Percentiles rank a stretch among this genome's conserved stretches.
phyloP scores from a whole-genome alignment of 2,888 invertebrate species.

The Melanchra persicariae region DNA sequence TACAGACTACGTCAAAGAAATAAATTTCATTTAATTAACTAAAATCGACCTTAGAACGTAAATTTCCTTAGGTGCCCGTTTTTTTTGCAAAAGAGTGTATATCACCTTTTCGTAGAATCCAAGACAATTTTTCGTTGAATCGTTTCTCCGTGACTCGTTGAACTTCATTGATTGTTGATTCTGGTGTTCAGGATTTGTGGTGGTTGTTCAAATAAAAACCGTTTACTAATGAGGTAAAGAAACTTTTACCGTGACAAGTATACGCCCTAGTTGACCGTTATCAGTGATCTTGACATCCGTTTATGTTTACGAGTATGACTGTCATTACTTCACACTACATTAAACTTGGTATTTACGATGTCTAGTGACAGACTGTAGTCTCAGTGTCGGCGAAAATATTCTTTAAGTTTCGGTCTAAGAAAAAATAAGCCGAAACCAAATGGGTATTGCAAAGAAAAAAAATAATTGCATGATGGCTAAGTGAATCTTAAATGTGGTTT shows the following conservation, averaged over 20 bases:
- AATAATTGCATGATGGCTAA: not conserved
- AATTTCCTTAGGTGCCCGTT: too few species aligned
- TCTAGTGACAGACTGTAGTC: not conserved
- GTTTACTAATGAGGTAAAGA: not conserved
- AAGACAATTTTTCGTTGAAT: too few species aligned
- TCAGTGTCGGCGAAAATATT: not conserved
- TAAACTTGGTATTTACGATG: constrained; percentile 46
- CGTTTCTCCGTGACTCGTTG: too few species aligned
- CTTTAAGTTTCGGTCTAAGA: not conserved
- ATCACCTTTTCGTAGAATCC: too few species aligned
- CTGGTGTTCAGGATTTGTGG: too few species aligned
- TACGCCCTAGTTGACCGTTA: constrained; percentile 11
- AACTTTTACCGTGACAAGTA: constrained; percentile 9
- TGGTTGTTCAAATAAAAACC: too few species aligned
- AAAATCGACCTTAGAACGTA: too few species aligned
- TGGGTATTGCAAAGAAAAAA: not conserved
- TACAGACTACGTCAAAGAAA: too few species aligned
- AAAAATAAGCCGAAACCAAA: constrained; percentile 14
- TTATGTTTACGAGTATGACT: constrained; percentile 45
- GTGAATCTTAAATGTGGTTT: too few species aligned
- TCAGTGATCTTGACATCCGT: constrained; percentile 29
- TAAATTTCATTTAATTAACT: too few species aligned
- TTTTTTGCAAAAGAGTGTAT: too few species aligned
- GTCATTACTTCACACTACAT: constrained; percentile 45
- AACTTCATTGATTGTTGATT: too few species aligned